Percentiles rank a stretch among this genome's conserved stretches.
These are phyloP conservation scores for Pteria penguin DNA, from an alignment of 2,888 invertebrate genomes.

Conservation along the genomic window DNA sequence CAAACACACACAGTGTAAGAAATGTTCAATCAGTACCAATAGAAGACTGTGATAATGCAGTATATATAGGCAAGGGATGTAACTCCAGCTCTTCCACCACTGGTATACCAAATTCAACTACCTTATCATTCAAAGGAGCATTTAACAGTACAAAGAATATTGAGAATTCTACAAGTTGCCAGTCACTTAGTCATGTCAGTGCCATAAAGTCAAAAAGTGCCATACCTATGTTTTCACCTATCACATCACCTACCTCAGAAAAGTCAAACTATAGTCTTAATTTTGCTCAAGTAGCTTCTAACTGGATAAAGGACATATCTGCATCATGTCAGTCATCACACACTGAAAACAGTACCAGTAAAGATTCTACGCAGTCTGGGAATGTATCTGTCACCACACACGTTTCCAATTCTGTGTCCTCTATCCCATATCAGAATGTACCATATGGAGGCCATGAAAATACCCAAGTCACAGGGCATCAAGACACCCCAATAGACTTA, in stretches of 20 bases:
- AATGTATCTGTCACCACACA: neutral
- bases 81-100: neutral
- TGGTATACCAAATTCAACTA: neutral
- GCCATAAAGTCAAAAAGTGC: neutral
- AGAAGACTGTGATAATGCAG: neutral
- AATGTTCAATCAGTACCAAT: too few relatives aligned
- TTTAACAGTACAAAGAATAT: neutral
- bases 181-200: too few relatives aligned
- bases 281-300: constrained; percentile 14
- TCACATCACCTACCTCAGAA: constrained; percentile 8
- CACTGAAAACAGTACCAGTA: neutral
- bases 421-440: neutral
- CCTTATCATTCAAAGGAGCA: neutral
- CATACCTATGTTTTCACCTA: neutral
- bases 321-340: neutral
- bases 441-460: neutral
- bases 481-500: constrained; percentile 1
- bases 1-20: too few relatives aligned
- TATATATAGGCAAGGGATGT: neutral
- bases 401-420: neutral
- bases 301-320: constrained; percentile 33
- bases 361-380: neutral
- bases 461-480: neutral
- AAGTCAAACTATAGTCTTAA: neutral
- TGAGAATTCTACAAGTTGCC: neutral